phyloP scores from a whole-genome alignment of 2,888 invertebrate genomes.

The Habrosyne pyritoides region DNA sequence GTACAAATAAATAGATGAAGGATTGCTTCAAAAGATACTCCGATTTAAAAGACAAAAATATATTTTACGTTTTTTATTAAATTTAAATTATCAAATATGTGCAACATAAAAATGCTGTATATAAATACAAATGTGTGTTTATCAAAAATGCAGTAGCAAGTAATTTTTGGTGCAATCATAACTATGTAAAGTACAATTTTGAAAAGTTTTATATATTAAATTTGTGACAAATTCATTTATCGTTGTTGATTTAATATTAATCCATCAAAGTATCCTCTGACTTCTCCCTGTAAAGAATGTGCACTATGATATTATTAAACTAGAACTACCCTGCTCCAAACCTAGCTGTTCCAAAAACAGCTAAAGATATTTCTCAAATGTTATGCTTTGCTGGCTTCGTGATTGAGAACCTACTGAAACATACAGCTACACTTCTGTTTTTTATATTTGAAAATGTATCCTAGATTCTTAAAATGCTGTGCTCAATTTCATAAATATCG shows the following conservation, averaged over 20 bases:
- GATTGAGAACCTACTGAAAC: too few species aligned
- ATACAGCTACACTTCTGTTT: too few species aligned
- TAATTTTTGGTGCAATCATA: background rate
- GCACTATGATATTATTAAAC: too few species aligned
- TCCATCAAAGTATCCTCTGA: slow-evolving; percentile 3
- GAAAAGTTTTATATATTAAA: slow-evolving; percentile 9
- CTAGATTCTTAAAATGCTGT: too few species aligned
- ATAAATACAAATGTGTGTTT: background rate
- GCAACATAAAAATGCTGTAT: background rate
- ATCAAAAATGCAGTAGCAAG: background rate
- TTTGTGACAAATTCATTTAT: slow-evolving; percentile 10
- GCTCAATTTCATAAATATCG: too few species aligned
- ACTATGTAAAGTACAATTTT: slow-evolving; percentile 13
- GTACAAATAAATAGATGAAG: too few species aligned
- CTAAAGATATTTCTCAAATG: too few species aligned
- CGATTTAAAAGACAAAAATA: background rate
- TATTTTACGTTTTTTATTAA: background rate
- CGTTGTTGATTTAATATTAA: slow-evolving; percentile 24
- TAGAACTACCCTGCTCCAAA: too few species aligned
- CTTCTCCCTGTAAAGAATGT: slow-evolving; percentile 15
- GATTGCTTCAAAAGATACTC: too few species aligned
- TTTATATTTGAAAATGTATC: too few species aligned
- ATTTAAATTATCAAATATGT: background rate
- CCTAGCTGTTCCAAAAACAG: too few species aligned
- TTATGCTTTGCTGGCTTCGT: too few species aligned